Base-by-base conservation (phyloP, 2,113 vertebrate genomes). In the Centropristis striata region DNA sequence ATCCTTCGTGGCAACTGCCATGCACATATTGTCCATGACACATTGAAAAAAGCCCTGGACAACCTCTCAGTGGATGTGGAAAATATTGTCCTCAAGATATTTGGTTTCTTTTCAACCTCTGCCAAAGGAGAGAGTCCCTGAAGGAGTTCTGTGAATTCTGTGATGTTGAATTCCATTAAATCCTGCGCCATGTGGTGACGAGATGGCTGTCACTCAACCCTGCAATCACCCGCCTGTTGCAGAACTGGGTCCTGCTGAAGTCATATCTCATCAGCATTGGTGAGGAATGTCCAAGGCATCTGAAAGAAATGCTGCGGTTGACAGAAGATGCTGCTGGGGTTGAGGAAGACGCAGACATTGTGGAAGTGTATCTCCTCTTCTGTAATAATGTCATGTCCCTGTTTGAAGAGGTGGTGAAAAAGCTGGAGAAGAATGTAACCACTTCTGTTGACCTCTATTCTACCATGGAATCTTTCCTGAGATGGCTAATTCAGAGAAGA, bases 321-420 rank as follows among this genome's bases (percentile, higher is more conserved):
- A 27, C 9, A 20, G 37, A 69, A 11, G 36, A 69, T 21, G 39
- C 50, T 32, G 32, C 32, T 32, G 32, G 32, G 20, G 49, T 42
- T 47, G 42, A 60, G 27, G 27, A 13, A 25, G 55, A 72, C 39
- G n/a, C 8, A 13, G 55, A 72, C 16, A 13, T 20, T 49, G 44
- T 61, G 15, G 57, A 41, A 28, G 57, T 60, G 60, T 60, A 72
- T 44, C 15, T 61, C 16, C n/a, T 59, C n/a, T 39, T 72, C 70
- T 50, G 44, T 5, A 61, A 46, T 21, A 58, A 72, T 10, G 60
- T 60, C 46, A 28, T 61, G n/a, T 50, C 13, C 1, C n/a, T 50
- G 21, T 72, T 61, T 72, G 44, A 72, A 57, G 44, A 61, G 50
- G 55, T 61, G 39, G 69, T 71, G 23, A 73, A 73, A 46, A 73